Base-by-base conservation (phyloP, 2,797 vertebrate genomes). In the Pangasius mekongensis region DNA sequence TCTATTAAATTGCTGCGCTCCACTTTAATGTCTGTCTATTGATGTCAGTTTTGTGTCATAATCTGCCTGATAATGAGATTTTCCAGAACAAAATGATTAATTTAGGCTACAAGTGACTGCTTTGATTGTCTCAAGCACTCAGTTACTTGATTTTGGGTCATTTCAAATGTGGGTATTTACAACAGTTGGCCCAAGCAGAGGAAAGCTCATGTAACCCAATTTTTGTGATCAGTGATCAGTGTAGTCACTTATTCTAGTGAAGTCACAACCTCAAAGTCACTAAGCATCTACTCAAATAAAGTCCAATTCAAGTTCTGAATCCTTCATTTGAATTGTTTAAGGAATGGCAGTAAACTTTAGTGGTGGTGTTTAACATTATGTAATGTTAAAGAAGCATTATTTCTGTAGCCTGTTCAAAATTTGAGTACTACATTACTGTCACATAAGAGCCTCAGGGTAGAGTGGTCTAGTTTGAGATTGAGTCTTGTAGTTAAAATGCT, bases 111-210 rank as follows among this genome's bases (percentile, higher is more conserved):
- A 64, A 30, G 56, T 10, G 30, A 86, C 27, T 74, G 16, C 85
- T 86, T 86, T 86, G 74, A 86, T 78, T 20, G 43, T 83, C 24
- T 83, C 24, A 49, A 47, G 39, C 60, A 66, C 43, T 2, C 80
- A 47, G 18, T 58, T 58, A 16, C n/a, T 62, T 64, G 27, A 30
- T 66, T 73, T 39, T 22, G 16, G 13, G 54, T 85, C n/a, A 85
- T 85, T 74, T 74, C 54, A 56, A 64, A 85, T 58, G 33, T 2
- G 30, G 27, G 24, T 30, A 84, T 69, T 52, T 83, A 66, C 67
- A 58, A 30, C 11, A 8, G 22, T 39, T 43, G 22, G 20, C 2
- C 10, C 56, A 39, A 81, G 60, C 27, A 20, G 7, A 83, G 27
- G 9, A 49, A 49, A 83, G 3, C 30, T 22, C 20, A 54, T 33